A percentile compares a stretch with the other conserved stretches of the same genome.
phyloP scores from a whole-genome alignment of 1,140 invertebrate species.

The Platyscapa corneri region DNA sequence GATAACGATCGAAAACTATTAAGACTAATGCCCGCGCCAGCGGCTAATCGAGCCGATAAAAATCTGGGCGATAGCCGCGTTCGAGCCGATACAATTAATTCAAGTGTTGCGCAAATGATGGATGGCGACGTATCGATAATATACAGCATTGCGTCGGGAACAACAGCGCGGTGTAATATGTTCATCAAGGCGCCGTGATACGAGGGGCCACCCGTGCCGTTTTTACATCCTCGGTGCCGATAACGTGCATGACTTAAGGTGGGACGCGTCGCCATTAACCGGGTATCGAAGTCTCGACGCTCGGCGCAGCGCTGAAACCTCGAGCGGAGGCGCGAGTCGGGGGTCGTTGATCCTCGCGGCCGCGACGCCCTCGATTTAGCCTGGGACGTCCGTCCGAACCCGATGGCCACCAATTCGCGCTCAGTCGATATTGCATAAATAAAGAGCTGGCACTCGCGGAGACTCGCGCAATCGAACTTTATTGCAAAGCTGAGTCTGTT shows the following conservation, averaged over 20 bases:
- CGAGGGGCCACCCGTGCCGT: background rate
- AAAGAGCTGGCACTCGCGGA: background rate
- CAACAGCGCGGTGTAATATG: background rate
- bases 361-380: background rate
- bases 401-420: background rate
- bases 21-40: background rate
- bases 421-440: background rate
- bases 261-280: background rate
- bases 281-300: background rate
- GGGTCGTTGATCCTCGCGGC: conserved; percentile 31
- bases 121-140: background rate
- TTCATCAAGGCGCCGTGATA: background rate
- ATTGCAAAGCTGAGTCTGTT: background rate
- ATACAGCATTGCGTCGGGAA: background rate
- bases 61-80: background rate
- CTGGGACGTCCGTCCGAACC: background rate
- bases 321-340: background rate
- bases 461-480: background rate
- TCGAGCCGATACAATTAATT: background rate
- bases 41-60: conserved; percentile 1
- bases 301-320: conserved; percentile 20
- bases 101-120: background rate
- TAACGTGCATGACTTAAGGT: background rate
- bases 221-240: background rate
- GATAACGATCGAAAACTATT: background rate